A percentile compares a stretch with the other conserved stretches of the same genome.
These are phyloP conservation scores for Galagoides demidoff DNA, from an alignment of 2,797 vertebrate species.

Conservation along the genomic window DNA sequence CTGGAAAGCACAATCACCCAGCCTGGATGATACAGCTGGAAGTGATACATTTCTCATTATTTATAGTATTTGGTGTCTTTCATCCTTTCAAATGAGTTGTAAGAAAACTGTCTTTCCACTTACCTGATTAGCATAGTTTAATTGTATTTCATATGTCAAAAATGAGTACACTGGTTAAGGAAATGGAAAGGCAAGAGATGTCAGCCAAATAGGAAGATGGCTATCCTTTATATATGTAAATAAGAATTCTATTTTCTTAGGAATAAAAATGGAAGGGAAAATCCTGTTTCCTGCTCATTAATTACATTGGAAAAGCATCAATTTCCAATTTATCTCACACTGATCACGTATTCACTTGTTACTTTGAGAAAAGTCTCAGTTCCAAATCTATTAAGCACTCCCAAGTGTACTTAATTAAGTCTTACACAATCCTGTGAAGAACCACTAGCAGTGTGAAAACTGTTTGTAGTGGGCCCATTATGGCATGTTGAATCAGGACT, in stretches of 20 bases:
- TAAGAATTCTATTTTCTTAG: constrained; percentile 22
- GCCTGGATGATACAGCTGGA: background rate
- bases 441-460: background rate
- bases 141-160: background rate
- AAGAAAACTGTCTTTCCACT: background rate
- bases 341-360: background rate
- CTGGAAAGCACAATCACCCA: background rate
- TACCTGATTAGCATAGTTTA: background rate
- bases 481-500: background rate
- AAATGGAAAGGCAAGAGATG: background rate
- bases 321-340: constrained; percentile 19
- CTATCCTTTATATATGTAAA: constrained; percentile 10
- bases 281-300: constrained; percentile 37
- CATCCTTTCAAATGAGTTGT: background rate
- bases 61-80: constrained; percentile 17
- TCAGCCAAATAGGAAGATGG: background rate
- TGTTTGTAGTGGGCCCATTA: background rate
- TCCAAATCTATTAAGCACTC: background rate
- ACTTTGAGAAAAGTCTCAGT: constrained; percentile 11
- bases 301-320: background rate
- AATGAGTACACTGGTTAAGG: background rate
- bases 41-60: background rate
- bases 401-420: constrained; percentile 27
- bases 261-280: constrained; percentile 15
- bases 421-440: constrained; percentile 23